Evolutionary conservation across 2,113 vertebrate species (phyloP), one percentile per base, ranked within the genome.

Genomic region (Setophaga petechia): DNA sequence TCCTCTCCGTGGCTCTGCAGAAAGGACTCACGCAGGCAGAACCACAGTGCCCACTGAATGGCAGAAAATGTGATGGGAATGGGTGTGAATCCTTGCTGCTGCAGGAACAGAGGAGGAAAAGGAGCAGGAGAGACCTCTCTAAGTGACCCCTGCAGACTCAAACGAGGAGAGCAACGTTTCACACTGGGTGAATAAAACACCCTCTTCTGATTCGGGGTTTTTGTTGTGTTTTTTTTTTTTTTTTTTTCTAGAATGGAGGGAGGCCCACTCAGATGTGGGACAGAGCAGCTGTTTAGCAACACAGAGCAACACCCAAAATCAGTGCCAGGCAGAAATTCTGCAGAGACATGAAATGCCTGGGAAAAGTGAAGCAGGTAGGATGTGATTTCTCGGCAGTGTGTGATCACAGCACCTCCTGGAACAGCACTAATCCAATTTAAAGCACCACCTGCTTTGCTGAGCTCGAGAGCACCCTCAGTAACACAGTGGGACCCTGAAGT

Each of bases 11-110:
- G 0, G 0, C 46, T 88, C 80, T 54, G 61, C 68, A 46, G 85
- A 90, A 91, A 93, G 57, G 61, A 72, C 33, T 93, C 92, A 93
- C 1, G 24, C 72, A 92, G 90, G 65, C 87, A 95, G 92, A 77
- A 14, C 44, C 28, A 20, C 79, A 22, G 82, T 57, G 85, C 76
- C 68, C 88, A 95, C 37, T 90, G 92, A 84, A 93, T 33, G 69
- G 76, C 93, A 96, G 90, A 81, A 96, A 94, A 92, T 73, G 83
- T 90, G 93, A 96, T 28, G 62, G 93, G 47, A 93, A 95, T 58
- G 86, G 76, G 94, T 97, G 93, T 93, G 94, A 96, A 94, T 51
- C 73, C 76, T 88, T 55, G 88, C 80, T 94, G 94, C 51, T 87
- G 4, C 20, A 67, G 30, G 49, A 68, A n/a, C 4, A 65, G 76